Evolutionary conservation across 53 echinoderm and acorn worm genomes (phyloP), one percentile per base, ranked within the genome.

Genomic region (Stichopus horrens): DNA sequence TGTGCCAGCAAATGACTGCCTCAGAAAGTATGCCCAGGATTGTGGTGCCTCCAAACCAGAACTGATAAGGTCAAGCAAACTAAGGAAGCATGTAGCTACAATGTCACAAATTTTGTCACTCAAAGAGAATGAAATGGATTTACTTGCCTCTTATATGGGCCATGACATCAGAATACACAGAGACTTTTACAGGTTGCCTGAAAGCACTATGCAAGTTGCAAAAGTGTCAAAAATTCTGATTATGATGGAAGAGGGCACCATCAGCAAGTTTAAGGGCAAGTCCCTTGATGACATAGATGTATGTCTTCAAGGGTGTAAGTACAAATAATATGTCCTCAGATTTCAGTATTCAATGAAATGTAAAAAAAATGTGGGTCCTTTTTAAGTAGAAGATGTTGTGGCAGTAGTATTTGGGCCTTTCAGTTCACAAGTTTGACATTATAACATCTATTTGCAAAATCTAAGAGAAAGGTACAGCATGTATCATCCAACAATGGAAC

Each of bases 181-280:
- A 51, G 89, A 93, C 18, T 93, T 86, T 58, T 93, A 93, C 52
- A 7, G 89, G n/a, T 56, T 93, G 18, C 91, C 93, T 7, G 89
- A 91, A 73, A 89, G 81, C 51, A 82, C 89, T 5, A 23, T 93
- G 58, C 91, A 89, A 58, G 57, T 91, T 5, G 93, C 93, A 52
- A 93, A 93, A 67, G 91, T 93, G 7, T 86, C 91, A 55, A 93
- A 93, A 73, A 20, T 93, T 19, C 89, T 93, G 6, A 54, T 91
- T 9, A 79, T 89, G 81, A 89, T 93, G 89, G 89, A 93, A 75
- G 91, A 88, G 18, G 91, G 91, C 66, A 86, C 74, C 58, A 54
- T 88, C 23, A 52, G 58, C 52, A 54, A 88, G 53, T 75, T 76
- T 59, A 68, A 86, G 76, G 93, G 89, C 54, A 93, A 93, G 73